Evolutionary conservation across 2,888 invertebrate species (phyloP), one percentile per base, ranked within the genome.

Genomic region (Dasysyrphus albostriatus): DNA sequence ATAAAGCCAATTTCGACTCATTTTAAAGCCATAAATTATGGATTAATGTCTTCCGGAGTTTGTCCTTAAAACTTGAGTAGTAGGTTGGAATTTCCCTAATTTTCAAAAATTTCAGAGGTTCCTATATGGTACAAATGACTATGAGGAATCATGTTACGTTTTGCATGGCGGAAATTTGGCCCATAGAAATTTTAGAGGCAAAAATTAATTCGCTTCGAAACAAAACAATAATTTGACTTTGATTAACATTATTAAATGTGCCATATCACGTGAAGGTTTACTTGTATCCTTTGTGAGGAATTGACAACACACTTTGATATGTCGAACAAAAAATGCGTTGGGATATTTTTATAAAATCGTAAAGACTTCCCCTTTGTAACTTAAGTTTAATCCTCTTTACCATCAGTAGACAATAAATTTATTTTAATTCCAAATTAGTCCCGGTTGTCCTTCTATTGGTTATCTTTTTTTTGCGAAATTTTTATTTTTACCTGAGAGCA

Each of bases 391-490:
- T 81, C 81, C 61, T 67, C 67, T 61, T 61, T 70, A 49, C 67
- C 63, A 24, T 4, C 14, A 8, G n/a, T n/a, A n/a, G 7, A 58
- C 19, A 47, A 56, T 44, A 9, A 10, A 34, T 67, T 12, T 10
- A 37, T 58, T 34, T 34, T 75, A 76, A 84, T 79, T 63, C 58
- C 70, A 65, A 44, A 74, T 82, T 73, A 74, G 82, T 58, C 63
- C 51, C 56, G 73, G 77, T 58, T 77, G 69, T 87, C 69, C 58
- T 78, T 49, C 29, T 70, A 58, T 49, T 6, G 6, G 12, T 63
- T 37, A 5, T 12, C 47, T 58, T 59, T 63, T 73, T 42, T 19
- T 44, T 72, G 19, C 10, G 6, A 73, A 59, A 70, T 83, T 74
- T 16, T 59, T 6, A 39, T 8, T 24, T 37, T 44, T 82, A 78